Percentiles rank a stretch among this genome's conserved stretches.
phyloP scores from a whole-genome alignment of 2,888 invertebrate genomes.

The Penaeus monodon region DNA sequence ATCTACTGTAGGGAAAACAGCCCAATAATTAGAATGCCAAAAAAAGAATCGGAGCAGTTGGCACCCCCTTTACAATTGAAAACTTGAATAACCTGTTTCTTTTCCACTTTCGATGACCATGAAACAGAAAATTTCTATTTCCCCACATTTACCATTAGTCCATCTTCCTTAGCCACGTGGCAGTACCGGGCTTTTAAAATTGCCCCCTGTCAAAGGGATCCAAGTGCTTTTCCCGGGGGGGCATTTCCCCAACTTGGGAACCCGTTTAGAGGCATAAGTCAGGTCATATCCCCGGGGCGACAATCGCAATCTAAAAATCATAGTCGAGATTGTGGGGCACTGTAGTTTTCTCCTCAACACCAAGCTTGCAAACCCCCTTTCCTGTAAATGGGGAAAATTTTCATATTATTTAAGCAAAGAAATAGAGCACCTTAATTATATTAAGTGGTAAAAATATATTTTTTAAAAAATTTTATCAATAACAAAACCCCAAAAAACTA shows the following conservation, averaged over 20 bases:
- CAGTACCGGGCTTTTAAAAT: conserved; percentile 6
- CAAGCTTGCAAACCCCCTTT: conserved; percentile 37
- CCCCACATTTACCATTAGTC: neutral
- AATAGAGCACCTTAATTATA: neutral
- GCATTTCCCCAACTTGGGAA: conserved; percentile 75
- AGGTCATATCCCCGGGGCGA: conserved; percentile 92
- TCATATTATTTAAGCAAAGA: neutral
- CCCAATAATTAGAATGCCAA: conserved; percentile 33
- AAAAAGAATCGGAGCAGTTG: conserved; percentile 35
- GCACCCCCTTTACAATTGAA: conserved; percentile 37
- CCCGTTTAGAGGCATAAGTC: conserved; percentile 92
- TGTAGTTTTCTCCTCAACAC: conserved; percentile 77
- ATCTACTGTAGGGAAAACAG: conserved; percentile 34
- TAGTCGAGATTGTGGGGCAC: conserved; percentile 77
- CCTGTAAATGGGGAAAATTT: conserved; percentile 43
- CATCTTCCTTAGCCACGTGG: conserved; percentile 24
- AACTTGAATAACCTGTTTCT: neutral
- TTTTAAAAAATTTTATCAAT: too few species aligned
- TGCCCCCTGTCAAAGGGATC: conserved; percentile 28
- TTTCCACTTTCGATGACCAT: conserved; percentile 1
- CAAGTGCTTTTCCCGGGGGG: conserved; percentile 32
- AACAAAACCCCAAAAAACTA: too few species aligned
- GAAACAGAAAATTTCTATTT: neutral
- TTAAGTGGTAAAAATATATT: conserved; percentile 15
- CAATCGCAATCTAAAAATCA: conserved; percentile 78